These are phyloP conservation scores for Laticauda laticaudata DNA, from an alignment of 2,113 vertebrate species.

Conservation along the genomic window DNA sequence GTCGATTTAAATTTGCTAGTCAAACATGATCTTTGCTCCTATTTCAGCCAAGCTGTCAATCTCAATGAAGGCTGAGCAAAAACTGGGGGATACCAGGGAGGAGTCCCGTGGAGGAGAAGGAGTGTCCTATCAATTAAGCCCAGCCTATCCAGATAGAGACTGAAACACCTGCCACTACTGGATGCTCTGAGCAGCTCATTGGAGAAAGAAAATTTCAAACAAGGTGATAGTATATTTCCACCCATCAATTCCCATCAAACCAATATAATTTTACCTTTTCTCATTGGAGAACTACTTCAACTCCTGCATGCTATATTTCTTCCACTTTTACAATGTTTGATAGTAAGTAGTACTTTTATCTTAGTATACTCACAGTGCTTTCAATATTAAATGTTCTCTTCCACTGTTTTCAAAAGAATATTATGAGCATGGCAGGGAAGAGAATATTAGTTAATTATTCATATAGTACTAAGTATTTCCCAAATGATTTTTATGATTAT, in stretches of 20 bases:
- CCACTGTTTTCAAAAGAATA: neutral
- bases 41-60: too few species aligned
- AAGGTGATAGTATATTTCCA: neutral
- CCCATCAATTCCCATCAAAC: neutral
- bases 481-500: neutral
- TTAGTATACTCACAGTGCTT: neutral
- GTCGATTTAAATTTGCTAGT: too few species aligned
- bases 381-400: neutral
- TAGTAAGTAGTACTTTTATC: neutral
- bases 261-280: neutral
- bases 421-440: neutral
- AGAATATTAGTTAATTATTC: neutral
- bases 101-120: too few species aligned
- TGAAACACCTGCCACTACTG: too few species aligned
- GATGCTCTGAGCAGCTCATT: too few species aligned
- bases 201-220: constrained; percentile 37
- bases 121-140: too few species aligned
- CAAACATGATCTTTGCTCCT: too few species aligned
- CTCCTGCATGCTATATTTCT: neutral
- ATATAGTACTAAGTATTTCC: neutral
- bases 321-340: neutral
- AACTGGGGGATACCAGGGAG: too few species aligned
- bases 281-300: neutral
- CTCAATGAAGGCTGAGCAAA: too few species aligned
- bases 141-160: too few species aligned